phyloP scores from a whole-genome alignment of 2,797 vertebrate species.

The Sylvia borin region DNA sequence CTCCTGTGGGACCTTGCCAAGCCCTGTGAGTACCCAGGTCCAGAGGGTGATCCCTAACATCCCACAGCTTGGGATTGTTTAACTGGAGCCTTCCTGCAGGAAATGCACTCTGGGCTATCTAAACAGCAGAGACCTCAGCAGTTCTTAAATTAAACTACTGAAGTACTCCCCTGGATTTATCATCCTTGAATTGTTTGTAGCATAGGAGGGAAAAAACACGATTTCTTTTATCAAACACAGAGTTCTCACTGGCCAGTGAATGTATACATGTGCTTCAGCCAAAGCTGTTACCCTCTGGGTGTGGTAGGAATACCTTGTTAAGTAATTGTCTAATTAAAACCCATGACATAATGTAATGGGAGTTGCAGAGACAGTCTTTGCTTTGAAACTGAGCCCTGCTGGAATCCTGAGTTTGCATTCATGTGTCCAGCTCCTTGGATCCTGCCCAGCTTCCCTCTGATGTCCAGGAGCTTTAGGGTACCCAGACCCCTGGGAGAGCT shows the following conservation, averaged over 20 bases:
- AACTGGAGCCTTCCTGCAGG: background rate
- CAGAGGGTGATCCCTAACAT: background rate
- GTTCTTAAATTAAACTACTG: background rate
- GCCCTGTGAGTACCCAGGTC: background rate
- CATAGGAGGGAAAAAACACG: background rate
- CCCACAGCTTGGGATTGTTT: background rate
- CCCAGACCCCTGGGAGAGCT: background rate
- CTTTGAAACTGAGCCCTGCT: background rate
- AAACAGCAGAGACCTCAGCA: background rate
- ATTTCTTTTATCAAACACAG: background rate
- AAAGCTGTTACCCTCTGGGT: constrained; percentile 11
- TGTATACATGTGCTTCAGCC: background rate
- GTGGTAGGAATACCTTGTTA: background rate
- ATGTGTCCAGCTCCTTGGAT: background rate
- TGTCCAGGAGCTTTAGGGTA: background rate
- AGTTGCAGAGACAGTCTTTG: background rate
- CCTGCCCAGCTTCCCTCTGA: background rate
- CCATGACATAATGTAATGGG: background rate
- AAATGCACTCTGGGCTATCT: background rate
- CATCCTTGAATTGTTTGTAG: background rate
- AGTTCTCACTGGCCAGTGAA: background rate
- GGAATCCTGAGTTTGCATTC: background rate
- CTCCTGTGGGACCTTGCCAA: background rate
- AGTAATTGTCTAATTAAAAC: constrained; percentile 31
- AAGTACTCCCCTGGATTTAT: background rate